Evolutionary conservation across 1,140 invertebrate species (phyloP).

Genomic region (Streblospio benedicti): DNA sequence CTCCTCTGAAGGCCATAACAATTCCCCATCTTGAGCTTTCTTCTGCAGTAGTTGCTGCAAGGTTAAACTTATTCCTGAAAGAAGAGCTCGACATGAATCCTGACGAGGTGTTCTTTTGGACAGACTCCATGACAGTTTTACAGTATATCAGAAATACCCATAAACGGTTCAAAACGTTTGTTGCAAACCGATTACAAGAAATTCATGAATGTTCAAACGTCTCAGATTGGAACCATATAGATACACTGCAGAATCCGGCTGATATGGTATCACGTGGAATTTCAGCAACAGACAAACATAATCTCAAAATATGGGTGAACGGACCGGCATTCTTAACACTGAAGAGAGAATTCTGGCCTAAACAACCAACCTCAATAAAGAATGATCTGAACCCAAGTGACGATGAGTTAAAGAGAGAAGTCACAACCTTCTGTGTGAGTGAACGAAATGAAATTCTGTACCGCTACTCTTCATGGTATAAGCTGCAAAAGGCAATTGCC

Average conservation of each 20-base stretch:
- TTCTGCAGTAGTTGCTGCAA: background rate
- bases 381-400: too few species aligned
- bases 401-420: too few species aligned
- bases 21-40: background rate
- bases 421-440: too few species aligned
- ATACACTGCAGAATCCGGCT: background rate
- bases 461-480: too few species aligned
- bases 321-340: too few species aligned
- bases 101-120: background rate
- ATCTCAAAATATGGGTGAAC: too few species aligned
- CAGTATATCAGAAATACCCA: background rate
- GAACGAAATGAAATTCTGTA: too few species aligned
- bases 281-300: too few species aligned
- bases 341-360: too few species aligned
- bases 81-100: background rate
- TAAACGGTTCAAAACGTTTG: background rate
- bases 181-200: background rate
- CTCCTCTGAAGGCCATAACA: background rate
- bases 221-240: background rate
- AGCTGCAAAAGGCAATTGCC: too few species aligned
- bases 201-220: background rate
- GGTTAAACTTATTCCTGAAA: background rate
- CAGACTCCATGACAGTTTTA: background rate
- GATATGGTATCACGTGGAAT: background rate
- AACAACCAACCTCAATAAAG: too few species aligned